Percentiles rank a stretch among this genome's conserved stretches.
Conservation (phyloP, 1,140 invertebrate genomes). For the Cydia splendana region DNA sequence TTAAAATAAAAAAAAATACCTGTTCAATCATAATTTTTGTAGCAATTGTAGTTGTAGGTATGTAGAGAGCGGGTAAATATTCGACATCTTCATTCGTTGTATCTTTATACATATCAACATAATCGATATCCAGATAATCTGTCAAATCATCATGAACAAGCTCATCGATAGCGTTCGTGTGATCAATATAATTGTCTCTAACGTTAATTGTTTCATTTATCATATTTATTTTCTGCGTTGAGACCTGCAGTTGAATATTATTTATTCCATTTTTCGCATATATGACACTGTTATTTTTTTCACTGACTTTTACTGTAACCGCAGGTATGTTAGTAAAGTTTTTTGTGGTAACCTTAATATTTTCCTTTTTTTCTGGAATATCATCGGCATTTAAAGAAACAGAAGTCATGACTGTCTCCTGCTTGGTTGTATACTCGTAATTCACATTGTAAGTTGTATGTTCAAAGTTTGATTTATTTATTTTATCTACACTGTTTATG, state of each 20-base stretch:
- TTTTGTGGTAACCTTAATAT: background rate
- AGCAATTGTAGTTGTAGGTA: constrained; percentile 28
- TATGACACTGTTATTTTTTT: constrained; percentile 14
- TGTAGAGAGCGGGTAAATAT: constrained; percentile 43
- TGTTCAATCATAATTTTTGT: constrained; percentile 34
- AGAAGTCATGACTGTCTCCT: background rate
- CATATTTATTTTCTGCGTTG: background rate
- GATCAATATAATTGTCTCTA: background rate
- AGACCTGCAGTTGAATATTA: background rate
- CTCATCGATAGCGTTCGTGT: constrained; percentile 32
- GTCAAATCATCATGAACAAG: constrained; percentile 55
- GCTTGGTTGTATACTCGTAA: background rate
- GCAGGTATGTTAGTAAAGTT: background rate
- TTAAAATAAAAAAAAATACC: background rate
- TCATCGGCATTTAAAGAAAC: background rate
- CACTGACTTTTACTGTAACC: background rate
- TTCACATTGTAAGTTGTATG: background rate
- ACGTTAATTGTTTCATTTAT: background rate
- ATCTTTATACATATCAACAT: constrained; percentile 71
- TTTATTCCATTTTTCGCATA: background rate
- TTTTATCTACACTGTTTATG: too few species aligned
- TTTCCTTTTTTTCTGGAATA: background rate
- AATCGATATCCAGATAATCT: constrained; percentile 68
- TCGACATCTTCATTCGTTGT: constrained; percentile 62
- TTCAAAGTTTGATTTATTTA: constrained; percentile 20